Evolutionary conservation across 2,797 vertebrate species (phyloP).

Genomic region (Pampus argenteus): DNA sequence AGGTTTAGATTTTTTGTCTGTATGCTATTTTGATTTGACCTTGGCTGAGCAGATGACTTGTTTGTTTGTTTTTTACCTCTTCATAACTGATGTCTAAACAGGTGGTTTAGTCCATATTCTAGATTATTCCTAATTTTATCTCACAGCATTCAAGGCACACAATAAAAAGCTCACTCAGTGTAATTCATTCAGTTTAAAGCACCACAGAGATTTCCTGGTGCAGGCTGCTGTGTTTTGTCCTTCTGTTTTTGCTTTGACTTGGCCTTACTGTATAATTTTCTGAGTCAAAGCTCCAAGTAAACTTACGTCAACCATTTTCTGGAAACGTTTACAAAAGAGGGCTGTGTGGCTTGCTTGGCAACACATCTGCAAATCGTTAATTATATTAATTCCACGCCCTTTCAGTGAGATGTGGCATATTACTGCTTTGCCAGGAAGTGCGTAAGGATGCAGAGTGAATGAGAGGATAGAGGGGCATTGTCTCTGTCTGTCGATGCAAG

Average conservation of each 20-base stretch:
- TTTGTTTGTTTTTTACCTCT: background rate
- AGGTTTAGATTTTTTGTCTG: conserved; percentile 3
- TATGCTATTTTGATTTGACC: too few species aligned
- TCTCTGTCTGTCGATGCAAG: conserved; percentile 60
- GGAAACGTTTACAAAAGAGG: conserved; percentile 77
- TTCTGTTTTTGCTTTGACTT: conserved; percentile 48
- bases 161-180: conserved; percentile 14
- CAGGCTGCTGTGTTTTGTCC: conserved; percentile 20
- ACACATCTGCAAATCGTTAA: conserved; percentile 63
- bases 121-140: background rate
- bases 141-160: background rate
- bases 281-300: conserved; percentile 38
- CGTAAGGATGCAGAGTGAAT: conserved; percentile 62
- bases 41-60: background rate
- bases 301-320: conserved; percentile 68
- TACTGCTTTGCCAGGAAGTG: conserved; percentile 56
- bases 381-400: conserved; percentile 63
- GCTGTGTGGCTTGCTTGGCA: conserved; percentile 68
- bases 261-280: conserved; percentile 50
- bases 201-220: conserved; percentile 5
- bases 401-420: conserved; percentile 68
- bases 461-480: conserved; percentile 70
- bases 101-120: conserved; percentile 4
- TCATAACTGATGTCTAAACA: conserved; percentile 6
- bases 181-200: conserved; percentile 13